Conservation (phyloP, 2,797 vertebrate species). For the Notolabrus celidotus region DNA sequence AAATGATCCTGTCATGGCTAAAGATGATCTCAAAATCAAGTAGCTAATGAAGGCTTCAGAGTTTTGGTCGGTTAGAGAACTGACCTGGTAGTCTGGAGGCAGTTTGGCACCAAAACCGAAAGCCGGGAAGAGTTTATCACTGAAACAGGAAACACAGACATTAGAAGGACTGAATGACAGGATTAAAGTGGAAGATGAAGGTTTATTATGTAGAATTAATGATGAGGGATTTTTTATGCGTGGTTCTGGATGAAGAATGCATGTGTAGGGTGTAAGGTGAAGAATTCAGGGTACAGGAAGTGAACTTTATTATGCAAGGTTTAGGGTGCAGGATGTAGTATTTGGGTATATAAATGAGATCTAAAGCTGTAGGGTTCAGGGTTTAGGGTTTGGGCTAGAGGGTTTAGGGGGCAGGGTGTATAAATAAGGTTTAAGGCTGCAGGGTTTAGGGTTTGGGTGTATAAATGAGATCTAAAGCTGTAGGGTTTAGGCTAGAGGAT, state of each 20-base stretch:
- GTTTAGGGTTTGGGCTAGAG: too few species aligned
- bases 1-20: too few species aligned
- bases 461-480: too few species aligned
- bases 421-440: not conserved
- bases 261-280: too few species aligned
- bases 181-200: not conserved
- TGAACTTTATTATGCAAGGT: too few species aligned
- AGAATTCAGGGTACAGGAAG: not conserved
- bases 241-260: too few species aligned
- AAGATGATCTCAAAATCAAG: too few species aligned
- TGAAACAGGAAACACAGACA: conserved; percentile 65
- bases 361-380: too few species aligned
- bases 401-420: not conserved
- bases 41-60: too few species aligned
- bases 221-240: too few species aligned
- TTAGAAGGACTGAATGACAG: not conserved
- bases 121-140: conserved; percentile 94
- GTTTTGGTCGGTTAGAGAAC: conserved; percentile 19
- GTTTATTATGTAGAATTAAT: not conserved
- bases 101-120: conserved; percentile 97
- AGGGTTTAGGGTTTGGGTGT: not conserved
- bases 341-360: too few species aligned
- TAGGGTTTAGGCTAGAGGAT: too few species aligned
- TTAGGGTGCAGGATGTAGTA: not conserved
- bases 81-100: conserved; percentile 92